Evolutionary conservation across 2,797 vertebrate genomes (phyloP), one percentile per base, ranked within the genome.

Genomic region (Tokudaia tokunoshimensis): DNA sequence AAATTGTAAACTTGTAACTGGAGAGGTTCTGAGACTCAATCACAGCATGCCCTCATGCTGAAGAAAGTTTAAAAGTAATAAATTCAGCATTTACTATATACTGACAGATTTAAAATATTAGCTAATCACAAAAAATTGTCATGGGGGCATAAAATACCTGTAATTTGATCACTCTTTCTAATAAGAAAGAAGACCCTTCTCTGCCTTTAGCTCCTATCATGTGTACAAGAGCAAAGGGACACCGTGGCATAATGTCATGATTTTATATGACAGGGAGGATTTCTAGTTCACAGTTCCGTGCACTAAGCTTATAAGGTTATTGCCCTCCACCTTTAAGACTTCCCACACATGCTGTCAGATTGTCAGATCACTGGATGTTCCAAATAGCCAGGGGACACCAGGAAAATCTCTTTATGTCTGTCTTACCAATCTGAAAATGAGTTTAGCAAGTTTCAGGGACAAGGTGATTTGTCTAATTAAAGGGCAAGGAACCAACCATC

Each of bases 151-250:
- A 93, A 72, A 94, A 79, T 59, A 72, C n/a, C 37, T 82, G 8
- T 47, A 76, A 92, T 79, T 63, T 92, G 52, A 61, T 65, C 26
- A 88, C 11, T 90, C 12, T 10, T 88, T 19, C 52, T 89, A 89
- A 84, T 19, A 44, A 50, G 2, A 44, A 12, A 61, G 37, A 3
- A 37, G 57, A 4, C 6, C 57, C n/a, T 55, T 74, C 34, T 50
- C 37, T 41, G 37, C 22, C 47, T 55, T 76, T 41, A 34, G 29
- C 67, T 65, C 44, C 34, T 4, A 50, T n/a, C 24, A 29, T 2
- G 1, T 63, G 9, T 9, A 63, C 3, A 72, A 63, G 44, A 52
- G 88, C 29, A 76, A 70, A 81, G 44, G 75, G 44, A 75, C 13
- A 79, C 1, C 8, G 14, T 12, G 9, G 9, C 20, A 74, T 47